Conservation (phyloP, 2,113 vertebrate genomes). For the Stegastes partitus region DNA sequence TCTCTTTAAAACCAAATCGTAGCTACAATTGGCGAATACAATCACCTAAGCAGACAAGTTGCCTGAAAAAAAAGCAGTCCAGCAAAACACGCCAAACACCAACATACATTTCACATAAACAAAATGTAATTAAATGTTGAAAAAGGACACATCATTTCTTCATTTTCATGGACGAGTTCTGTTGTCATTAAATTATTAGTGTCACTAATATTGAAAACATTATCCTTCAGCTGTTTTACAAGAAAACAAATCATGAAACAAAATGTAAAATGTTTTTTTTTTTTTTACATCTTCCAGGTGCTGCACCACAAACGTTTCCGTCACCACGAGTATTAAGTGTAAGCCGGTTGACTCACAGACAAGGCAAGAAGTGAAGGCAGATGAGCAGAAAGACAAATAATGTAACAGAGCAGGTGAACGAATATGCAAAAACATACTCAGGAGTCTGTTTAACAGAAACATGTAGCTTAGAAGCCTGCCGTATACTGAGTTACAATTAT, state of each 20-base stretch:
- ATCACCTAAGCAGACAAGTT: slow-evolving; percentile 60
- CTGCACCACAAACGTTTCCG: slow-evolving; percentile 46
- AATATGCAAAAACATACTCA: slow-evolving; percentile 66
- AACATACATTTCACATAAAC: slow-evolving; percentile 56
- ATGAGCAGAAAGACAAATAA: slow-evolving; percentile 60
- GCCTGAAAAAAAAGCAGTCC: slow-evolving; percentile 48
- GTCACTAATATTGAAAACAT: slow-evolving; percentile 26
- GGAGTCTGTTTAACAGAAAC: slow-evolving; percentile 62
- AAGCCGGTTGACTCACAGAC: slow-evolving; percentile 64
- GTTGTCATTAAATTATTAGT: slow-evolving; percentile 26
- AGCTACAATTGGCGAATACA: slow-evolving; percentile 65
- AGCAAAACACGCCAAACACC: slow-evolving; percentile 60
- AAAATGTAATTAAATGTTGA: slow-evolving; percentile 50
- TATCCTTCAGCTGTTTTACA: slow-evolving; percentile 41
- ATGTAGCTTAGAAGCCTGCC: slow-evolving; percentile 52
- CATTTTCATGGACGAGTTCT: slow-evolving; percentile 45
- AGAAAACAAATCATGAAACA: slow-evolving; percentile 44
- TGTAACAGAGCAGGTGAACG: slow-evolving; percentile 56
- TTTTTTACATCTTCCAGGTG: slow-evolving; percentile 28
- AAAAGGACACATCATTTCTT: slow-evolving; percentile 44
- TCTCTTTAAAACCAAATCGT: slow-evolving; percentile 36
- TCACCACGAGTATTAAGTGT: slow-evolving; percentile 47
- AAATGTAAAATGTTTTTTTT: slow-evolving; percentile 31
- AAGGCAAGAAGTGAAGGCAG: slow-evolving; percentile 80
- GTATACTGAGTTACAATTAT: slow-evolving; percentile 56